Base-by-base conservation (phyloP, 37 sponge, comb jelly and placozoan species). In the Corticium candelabrum region DNA sequence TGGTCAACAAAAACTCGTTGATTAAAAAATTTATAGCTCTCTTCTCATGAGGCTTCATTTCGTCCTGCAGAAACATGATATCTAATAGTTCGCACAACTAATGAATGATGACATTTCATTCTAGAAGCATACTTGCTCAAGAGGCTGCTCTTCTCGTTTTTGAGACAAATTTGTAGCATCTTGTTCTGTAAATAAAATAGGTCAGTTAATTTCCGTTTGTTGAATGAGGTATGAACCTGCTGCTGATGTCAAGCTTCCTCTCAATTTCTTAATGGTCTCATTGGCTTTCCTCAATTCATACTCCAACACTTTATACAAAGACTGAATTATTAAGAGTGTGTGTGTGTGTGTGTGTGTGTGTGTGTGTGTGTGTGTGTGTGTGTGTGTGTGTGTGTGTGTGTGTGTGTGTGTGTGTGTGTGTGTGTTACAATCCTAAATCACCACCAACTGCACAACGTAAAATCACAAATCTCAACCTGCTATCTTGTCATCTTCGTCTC, bases 281-380 rank as follows among this genome's bases (percentile, higher is more conserved):
- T 90, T 80, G 0, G 97, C 93, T 68, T 90, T 92, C 27, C 97
- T 81, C 72, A 96, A 75, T 78, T 96, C 97, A 86, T 91, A 96
- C 84, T 96, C 97, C 41, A 96, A 74, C 5, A 96, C 97, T 80
- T 56, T 33, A 7, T 1, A 32, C 0, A 74, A 31, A n/a, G n/a
- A n/a, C n/a, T n/a, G 0, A 37, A 77, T 2, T 74, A 30, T 37
- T 74, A 33, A 7, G 57, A 57, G 1, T 62, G 43, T 31, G n/a
- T 39, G 34, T 40, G 33, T 32, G 37, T 4, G 39, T 3, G 4
- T 27, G n/a, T 37, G 39, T n/a, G n/a, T n/a, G n/a, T n/a, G n/a
- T n/a, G n/a, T n/a, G n/a, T n/a, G n/a, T n/a, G n/a, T n/a, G n/a
- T n/a, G n/a, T n/a, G n/a, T n/a, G n/a, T n/a, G n/a, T 4, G 5